These are phyloP conservation scores for Cerastis rubricosa DNA, from an alignment of 2,888 invertebrate genomes.

Conservation along the genomic window DNA sequence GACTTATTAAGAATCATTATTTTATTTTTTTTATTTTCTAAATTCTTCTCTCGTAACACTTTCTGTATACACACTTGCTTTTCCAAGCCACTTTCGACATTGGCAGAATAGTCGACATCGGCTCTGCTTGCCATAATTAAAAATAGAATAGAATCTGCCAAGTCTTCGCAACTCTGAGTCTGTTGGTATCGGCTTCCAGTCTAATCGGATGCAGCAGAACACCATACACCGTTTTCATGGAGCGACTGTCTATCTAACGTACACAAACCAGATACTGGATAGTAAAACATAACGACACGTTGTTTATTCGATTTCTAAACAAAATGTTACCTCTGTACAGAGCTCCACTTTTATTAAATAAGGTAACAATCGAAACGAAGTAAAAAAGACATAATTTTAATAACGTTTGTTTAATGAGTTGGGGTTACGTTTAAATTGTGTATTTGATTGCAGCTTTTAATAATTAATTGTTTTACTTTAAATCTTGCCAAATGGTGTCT, in stretches of 20 bases:
- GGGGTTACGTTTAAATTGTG: slow-evolving; percentile 55
- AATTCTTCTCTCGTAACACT: too few species aligned
- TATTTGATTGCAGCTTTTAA: slow-evolving; percentile 49
- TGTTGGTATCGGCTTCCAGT: neutral
- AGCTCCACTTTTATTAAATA: slow-evolving; percentile 7
- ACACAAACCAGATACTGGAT: neutral
- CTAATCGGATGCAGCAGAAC: neutral
- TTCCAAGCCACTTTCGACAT: too few species aligned
- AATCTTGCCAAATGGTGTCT: slow-evolving; percentile 58
- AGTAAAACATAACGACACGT: neutral
- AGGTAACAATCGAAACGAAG: slow-evolving; percentile 27
- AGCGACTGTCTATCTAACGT: neutral
- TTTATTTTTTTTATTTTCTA: too few species aligned
- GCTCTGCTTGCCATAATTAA: too few species aligned
- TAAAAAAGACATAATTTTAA: slow-evolving; percentile 41
- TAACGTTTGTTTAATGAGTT: slow-evolving; percentile 34
- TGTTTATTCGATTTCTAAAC: too few species aligned
- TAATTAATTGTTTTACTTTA: slow-evolving; percentile 30
- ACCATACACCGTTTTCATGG: neutral
- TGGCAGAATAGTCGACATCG: too few species aligned
- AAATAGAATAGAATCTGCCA: too few species aligned
- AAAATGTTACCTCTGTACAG: too few species aligned
- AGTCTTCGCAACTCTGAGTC: neutral
- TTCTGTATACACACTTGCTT: too few species aligned
- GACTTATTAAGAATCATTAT: neutral